Base-by-base conservation (phyloP, 2,113 vertebrate genomes). In the Vireo altiloquus region DNA sequence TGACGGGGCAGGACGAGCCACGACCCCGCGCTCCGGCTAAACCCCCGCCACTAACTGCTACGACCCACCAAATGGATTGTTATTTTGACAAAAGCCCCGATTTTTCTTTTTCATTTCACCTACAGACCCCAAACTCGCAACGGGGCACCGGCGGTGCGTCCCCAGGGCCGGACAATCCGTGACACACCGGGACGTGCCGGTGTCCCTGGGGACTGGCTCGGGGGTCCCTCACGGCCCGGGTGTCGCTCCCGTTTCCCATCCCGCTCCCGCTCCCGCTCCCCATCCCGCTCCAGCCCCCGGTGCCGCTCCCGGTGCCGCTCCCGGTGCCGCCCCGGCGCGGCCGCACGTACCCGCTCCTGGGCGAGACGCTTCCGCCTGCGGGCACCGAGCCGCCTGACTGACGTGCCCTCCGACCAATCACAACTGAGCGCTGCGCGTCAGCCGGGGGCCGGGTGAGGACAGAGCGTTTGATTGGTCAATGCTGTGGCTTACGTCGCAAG, bases 31-130 rank as follows among this genome's bases (percentile, higher is more conserved):
- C 35, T 1, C 35, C 47, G 6, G 5, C 2, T 22, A 19, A 9
- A 83, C 46, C 35, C 72, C 59, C 14, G 53, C 14, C 63, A 1
- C 15, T 0, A 37, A 22, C 0, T 0, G 30, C 33, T 2, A 6
- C 7, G 9, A 75, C 6, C 47, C 60, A 8, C 23, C 27, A 3
- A 9, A 33, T 0, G 2, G 9, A 24, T 0, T 2, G 27, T 6
- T 11, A 10, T 17, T 52, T 3, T n/a, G 1, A 21, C 24, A 39
- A 35, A 24, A 22, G 0, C 13, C 31, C 10, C 1, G 0, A 3
- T 18, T 27, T 25, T 47, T 9, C 9, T 15, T 15, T 14, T 24
- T 24, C 4, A 20, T 27, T 52, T 20, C 39, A 33, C 33, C 46
- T 5, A 4, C 77, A 17, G 16, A 25, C 5, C 46, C 11, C 52